Percentiles rank a stretch among this genome's conserved stretches.
These are phyloP conservation scores for Bombus waltoni DNA, from an alignment of 1,140 invertebrate genomes.

Conservation along the genomic window DNA sequence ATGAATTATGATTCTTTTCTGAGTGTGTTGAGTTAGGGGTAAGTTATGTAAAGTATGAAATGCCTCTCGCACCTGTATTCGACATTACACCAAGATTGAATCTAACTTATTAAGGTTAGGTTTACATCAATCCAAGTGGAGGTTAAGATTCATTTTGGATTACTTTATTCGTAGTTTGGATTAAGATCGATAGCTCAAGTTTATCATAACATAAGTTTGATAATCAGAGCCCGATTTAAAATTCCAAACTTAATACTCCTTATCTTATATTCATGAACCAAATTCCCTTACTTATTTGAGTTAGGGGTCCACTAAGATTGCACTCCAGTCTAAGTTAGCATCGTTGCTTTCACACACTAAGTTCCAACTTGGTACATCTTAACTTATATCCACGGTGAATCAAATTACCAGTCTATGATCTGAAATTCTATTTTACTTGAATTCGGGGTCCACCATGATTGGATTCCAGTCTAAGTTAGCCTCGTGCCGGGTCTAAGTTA, in stretches of 20 bases:
- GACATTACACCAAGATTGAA: neutral
- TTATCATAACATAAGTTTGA: no score
- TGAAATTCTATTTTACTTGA: neutral
- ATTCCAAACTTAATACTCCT: no score
- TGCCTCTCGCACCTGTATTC: neutral
- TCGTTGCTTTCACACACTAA: neutral
- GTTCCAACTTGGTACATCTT: neutral
- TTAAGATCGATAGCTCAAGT: no score
- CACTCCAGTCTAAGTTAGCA: neutral
- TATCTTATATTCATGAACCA: no score
- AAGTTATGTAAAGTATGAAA: neutral
- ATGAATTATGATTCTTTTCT: neutral
- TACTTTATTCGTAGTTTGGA: no score
- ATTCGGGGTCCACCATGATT: neutral
- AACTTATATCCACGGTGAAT: neutral
- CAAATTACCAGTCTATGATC: neutral
- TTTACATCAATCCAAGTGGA: neutral
- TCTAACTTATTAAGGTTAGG: neutral
- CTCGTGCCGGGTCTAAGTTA: neutral
- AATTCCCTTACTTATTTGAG: no score
- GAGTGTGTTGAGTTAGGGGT: neutral
- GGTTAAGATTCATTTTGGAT: no score
- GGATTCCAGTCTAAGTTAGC: neutral
- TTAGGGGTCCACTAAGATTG: neutral
- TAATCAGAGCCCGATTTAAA: no score